Conservation (phyloP, 2,797 vertebrate genomes). For the Alca torda region DNA sequence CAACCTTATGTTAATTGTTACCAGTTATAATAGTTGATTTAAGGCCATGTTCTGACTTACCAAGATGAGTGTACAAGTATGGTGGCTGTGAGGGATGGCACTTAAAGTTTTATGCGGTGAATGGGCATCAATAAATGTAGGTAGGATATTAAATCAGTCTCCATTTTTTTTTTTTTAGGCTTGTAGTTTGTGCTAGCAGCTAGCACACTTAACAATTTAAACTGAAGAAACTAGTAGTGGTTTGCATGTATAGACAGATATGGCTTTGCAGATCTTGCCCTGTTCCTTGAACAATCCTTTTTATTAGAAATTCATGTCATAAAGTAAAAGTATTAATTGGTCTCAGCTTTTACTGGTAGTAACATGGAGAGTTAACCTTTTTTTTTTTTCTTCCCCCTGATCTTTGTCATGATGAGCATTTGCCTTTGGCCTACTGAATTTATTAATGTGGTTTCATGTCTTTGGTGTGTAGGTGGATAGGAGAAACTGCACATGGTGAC, state of each 20-base stretch:
- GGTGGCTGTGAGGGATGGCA: neutral
- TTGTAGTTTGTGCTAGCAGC: neutral
- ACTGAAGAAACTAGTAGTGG: neutral
- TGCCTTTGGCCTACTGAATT: slow-evolving; percentile 38
- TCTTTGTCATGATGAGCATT: neutral
- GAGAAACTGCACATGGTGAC: slow-evolving; percentile 8
- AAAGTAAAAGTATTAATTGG: neutral
- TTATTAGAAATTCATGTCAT: neutral
- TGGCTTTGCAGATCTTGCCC: neutral
- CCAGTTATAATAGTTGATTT: neutral
- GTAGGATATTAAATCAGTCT: neutral
- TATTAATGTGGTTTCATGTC: slow-evolving; percentile 44
- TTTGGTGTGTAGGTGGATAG: slow-evolving; percentile 46
- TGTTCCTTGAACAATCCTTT: neutral
- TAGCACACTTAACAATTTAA: neutral
- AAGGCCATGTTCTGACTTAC: neutral
- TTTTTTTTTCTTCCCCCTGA: neutral
- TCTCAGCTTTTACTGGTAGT: neutral
- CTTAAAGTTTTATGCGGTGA: neutral
- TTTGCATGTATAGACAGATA: neutral
- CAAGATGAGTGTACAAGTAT: neutral
- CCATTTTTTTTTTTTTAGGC: neutral
- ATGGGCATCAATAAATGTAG: neutral
- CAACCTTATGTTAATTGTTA: neutral
- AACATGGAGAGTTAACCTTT: neutral